Evolutionary conservation across 2,888 invertebrate species (phyloP).

Genomic region (Imbricaverruca yamaguchii): DNA sequence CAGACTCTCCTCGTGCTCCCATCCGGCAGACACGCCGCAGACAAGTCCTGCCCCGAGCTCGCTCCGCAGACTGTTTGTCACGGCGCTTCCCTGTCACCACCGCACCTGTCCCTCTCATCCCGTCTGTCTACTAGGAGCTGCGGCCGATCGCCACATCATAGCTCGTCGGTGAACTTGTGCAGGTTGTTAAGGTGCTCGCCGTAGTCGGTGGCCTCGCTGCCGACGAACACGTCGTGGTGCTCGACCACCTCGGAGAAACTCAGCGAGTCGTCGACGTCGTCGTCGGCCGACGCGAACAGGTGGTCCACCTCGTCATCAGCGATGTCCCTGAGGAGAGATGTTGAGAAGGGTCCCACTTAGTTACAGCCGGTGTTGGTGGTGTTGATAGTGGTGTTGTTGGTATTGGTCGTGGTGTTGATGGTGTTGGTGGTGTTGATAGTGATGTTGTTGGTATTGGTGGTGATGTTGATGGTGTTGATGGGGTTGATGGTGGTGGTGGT

Average conservation of each 20-base stretch:
- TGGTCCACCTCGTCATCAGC: constrained; percentile 86
- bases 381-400: too few relatives aligned
- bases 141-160: constrained; percentile 47
- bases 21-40: too few relatives aligned
- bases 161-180: constrained; percentile 69
- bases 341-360: too few relatives aligned
- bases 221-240: constrained; percentile 83
- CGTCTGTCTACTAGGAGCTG: not conserved
- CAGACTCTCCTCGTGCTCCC: too few relatives aligned
- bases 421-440: too few relatives aligned
- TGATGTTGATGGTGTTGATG: too few relatives aligned
- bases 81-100: not conserved
- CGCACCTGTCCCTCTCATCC: not conserved
- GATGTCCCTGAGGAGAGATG: constrained; percentile 55
- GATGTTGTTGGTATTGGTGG: too few relatives aligned
- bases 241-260: constrained; percentile 71
- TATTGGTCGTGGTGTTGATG: too few relatives aligned
- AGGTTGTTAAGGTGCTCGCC: constrained; percentile 75
- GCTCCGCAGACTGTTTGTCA: not conserved
- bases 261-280: constrained; percentile 69
- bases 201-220: constrained; percentile 84
- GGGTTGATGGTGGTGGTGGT: too few relatives aligned
- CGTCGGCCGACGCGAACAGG: constrained; percentile 76
- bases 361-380: too few relatives aligned
- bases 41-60: too few relatives aligned